phyloP scores from a whole-genome alignment of 2,888 invertebrate genomes.

The Smittia sp. region DNA sequence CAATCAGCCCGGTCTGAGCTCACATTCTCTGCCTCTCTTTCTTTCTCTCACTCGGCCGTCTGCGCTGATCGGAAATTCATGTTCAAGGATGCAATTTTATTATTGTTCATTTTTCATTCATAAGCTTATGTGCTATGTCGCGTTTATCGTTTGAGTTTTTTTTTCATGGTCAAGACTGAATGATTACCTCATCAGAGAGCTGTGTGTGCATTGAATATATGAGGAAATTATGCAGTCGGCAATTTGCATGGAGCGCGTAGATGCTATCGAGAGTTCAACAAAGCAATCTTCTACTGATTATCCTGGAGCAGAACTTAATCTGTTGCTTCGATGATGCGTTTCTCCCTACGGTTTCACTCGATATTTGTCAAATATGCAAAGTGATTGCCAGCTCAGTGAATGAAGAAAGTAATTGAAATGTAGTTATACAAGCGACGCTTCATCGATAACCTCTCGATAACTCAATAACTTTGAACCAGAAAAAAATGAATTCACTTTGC shows the following conservation, averaged over 20 bases:
- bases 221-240: slow-evolving; percentile 24
- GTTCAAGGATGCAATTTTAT: slow-evolving; percentile 36
- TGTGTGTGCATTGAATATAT: slow-evolving; percentile 20
- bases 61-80: slow-evolving; percentile 28
- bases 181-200: slow-evolving; percentile 27
- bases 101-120: slow-evolving; percentile 39
- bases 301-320: too few relatives aligned
- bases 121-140: slow-evolving; percentile 33
- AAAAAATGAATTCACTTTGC: too few relatives aligned
- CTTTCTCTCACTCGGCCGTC: not conserved
- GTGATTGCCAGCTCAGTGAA: too few relatives aligned
- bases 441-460: too few relatives aligned
- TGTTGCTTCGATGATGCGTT: too few relatives aligned
- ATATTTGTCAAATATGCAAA: too few relatives aligned
- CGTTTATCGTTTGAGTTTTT: not conserved
- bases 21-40: too few relatives aligned
- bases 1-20: not conserved
- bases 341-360: too few relatives aligned
- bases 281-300: too few relatives aligned
- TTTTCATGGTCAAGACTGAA: slow-evolving; percentile 39
- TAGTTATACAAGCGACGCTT: too few relatives aligned
- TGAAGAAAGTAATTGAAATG: too few relatives aligned
- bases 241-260: not conserved
- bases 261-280: not conserved
- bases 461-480: too few relatives aligned